Percentiles rank a stretch among this genome's conserved stretches.
These are phyloP conservation scores for Antrozous pallidus DNA, from an alignment of 2,797 vertebrate genomes.

Conservation along the genomic window DNA sequence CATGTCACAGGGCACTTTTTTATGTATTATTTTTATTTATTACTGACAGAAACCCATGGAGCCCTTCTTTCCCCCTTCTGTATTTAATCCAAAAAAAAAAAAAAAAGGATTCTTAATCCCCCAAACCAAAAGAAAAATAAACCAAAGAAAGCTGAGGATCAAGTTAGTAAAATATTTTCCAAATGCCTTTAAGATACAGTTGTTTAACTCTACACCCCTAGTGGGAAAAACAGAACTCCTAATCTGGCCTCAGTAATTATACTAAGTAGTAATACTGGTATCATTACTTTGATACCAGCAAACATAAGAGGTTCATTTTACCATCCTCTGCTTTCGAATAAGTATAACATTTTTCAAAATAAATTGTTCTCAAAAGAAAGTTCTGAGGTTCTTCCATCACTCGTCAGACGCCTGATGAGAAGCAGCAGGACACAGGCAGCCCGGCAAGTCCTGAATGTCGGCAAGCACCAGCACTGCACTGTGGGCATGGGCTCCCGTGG, in stretches of 20 bases:
- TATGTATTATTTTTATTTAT: not conserved
- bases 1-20: fast-evolving
- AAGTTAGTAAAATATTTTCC: not conserved
- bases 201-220: not conserved
- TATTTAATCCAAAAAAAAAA: not conserved
- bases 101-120: not conserved
- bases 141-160: not conserved
- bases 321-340: not conserved
- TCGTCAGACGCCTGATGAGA: not conserved
- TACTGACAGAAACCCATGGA: not conserved
- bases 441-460: fast-evolving
- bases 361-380: not conserved
- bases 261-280: not conserved
- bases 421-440: not conserved
- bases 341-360: not conserved
- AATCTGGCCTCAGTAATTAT: not conserved
- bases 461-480: not conserved
- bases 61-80: not conserved
- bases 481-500: not conserved
- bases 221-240: not conserved
- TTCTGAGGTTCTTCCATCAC: not conserved
- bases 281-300: not conserved
- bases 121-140: not conserved
- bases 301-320: not conserved
- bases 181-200: not conserved